Base-by-base conservation (phyloP, 2,888 invertebrate species). In the Adelphocoris suturalis region DNA sequence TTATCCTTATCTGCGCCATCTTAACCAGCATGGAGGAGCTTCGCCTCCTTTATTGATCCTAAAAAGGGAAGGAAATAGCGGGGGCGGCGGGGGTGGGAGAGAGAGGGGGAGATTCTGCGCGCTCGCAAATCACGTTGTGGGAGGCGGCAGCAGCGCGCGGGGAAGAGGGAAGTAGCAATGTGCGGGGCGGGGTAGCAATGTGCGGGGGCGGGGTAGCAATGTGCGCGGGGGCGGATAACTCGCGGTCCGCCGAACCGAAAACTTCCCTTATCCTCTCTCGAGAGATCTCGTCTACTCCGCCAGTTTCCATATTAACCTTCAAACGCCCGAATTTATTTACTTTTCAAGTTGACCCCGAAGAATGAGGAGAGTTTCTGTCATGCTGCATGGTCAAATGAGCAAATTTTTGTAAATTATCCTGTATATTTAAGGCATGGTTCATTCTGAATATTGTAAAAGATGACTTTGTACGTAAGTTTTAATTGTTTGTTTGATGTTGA, bases 11-110 rank as follows among this genome's bases (percentile, higher is more conserved):
- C 68, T 27, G 68, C 68, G 68, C 68, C 68, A 68, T 68, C 68
- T 68, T 68, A 68, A 68, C 68, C 68, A 68, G 68, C 68, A 68
- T 68, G 68, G 68, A 68, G 68, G 68, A 68, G 68, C 23, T 23
- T 68, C 68, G 7, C 23, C 68, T 68, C 68, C 68, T 68, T 68
- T 68, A 68, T 68, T 68, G 68, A 68, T 68, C 68, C 68, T 68
- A 68, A 68, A 68, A 68, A 68, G 68, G n/a, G 68, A 23, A 12
- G 68, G 2, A 16, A 23, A 19, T 12, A 23, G 11, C 1, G 68
- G 23, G 9, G 68, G 68, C 0, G 68, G 27, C 11, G 68, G 27
- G 16, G 61, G 57, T 4, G 57, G 61, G 11, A 23, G 19, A 23
- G 3, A 23, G 19, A 16, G 11, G 68, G 12, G 2, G 68, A 68